phyloP scores from a whole-genome alignment of 92 coral and sea anemone genomes.

The Siderastrea radians region DNA sequence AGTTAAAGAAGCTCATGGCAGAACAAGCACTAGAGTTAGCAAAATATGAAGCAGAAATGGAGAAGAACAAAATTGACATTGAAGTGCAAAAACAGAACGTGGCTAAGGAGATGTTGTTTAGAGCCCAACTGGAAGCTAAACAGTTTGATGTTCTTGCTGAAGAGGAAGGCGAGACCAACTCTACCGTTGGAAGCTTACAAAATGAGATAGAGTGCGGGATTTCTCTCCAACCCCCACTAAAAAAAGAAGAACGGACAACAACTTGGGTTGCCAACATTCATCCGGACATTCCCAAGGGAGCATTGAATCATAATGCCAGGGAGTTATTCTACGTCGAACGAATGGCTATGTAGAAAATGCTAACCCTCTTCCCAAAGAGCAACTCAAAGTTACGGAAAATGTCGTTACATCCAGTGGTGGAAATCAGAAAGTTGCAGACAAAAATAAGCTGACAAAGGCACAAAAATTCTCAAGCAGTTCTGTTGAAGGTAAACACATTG shows the following conservation, averaged over 20 bases:
- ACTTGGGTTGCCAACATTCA: constrained; percentile 1
- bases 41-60: constrained; percentile 56
- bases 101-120: not conserved
- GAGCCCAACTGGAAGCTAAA: not conserved
- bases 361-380: no score
- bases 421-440: no score
- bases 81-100: not conserved
- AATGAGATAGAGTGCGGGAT: not conserved
- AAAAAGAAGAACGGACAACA: constrained; percentile 1
- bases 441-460: not conserved
- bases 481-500: constrained; percentile 63
- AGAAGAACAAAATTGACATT: constrained; percentile 53
- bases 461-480: constrained; percentile 11
- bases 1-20: constrained; percentile 47
- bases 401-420: no score
- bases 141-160: not conserved
- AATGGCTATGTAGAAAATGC: no score
- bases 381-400: no score
- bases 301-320: not conserved
- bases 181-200: not conserved
- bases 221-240: not conserved
- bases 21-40: constrained; percentile 56
- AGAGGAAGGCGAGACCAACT: not conserved
- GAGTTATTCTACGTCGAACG: not conserved
- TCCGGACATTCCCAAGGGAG: not conserved